phyloP scores from a whole-genome alignment of 2,113 vertebrate genomes.

The Equus przewalskii region DNA sequence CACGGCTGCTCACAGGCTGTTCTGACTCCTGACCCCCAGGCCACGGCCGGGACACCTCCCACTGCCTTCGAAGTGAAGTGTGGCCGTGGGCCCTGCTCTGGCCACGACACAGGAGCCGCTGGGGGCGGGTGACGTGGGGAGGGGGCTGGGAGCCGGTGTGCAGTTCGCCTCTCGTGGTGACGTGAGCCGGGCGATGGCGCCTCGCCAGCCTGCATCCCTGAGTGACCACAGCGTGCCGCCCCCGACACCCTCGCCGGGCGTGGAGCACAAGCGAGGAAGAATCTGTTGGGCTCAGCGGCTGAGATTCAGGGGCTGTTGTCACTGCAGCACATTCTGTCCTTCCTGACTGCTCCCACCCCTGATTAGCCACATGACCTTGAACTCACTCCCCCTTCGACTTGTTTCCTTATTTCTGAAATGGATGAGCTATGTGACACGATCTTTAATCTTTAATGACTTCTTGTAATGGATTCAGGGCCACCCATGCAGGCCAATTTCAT shows the following conservation, averaged over 20 bases:
- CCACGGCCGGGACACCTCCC: fast-evolving
- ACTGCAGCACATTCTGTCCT: fast-evolving
- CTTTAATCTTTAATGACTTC: background rate
- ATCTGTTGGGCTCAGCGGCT: fast-evolving
- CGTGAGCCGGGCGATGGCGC: fast-evolving
- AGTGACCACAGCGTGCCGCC: fast-evolving
- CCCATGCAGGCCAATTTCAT: fast-evolving
- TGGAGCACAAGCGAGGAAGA: fast-evolving
- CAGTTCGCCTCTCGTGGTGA: background rate
- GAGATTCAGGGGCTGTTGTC: fast-evolving
- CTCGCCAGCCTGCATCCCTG: background rate
- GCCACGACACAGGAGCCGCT: fast-evolving
- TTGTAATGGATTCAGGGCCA: background rate
- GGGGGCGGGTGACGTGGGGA: fast-evolving
- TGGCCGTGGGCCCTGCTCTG: background rate
- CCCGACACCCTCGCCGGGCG: fast-evolving
- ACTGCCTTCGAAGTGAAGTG: background rate
- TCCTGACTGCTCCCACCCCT: background rate
- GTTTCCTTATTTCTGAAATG: background rate
- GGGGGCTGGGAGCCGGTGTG: background rate
- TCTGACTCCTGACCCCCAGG: too few species aligned
- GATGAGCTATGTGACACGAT: fast-evolving
- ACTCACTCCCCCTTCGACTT: background rate
- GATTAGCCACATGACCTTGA: fast-evolving
- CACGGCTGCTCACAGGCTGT: background rate